phyloP scores from a whole-genome alignment of 2,113 vertebrate species.

The Grallaria varia region DNA sequence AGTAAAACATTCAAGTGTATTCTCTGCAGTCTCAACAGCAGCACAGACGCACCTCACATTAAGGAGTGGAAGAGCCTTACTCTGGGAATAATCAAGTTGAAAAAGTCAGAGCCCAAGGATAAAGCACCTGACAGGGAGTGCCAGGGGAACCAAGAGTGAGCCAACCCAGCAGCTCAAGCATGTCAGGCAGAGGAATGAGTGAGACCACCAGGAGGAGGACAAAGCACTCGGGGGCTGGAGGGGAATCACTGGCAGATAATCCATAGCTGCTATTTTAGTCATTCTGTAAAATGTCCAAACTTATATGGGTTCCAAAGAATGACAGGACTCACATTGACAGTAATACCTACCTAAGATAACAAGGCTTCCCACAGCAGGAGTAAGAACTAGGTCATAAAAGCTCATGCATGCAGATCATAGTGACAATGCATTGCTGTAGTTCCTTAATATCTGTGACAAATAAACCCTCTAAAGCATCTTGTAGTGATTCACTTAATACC shows the following conservation, averaged over 20 bases:
- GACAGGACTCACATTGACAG: neutral
- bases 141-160: neutral
- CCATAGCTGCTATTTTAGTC: neutral
- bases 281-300: neutral
- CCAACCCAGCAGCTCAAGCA: neutral
- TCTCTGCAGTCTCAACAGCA: neutral
- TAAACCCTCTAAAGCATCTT: neutral
- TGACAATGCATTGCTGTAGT: neutral
- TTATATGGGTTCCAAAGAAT: neutral
- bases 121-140: neutral
- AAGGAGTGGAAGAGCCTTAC: neutral
- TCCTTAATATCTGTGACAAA: neutral
- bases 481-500: neutral
- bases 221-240: neutral
- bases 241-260: neutral
- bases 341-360: neutral
- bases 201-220: neutral
- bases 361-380: neutral
- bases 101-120: neutral
- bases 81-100: neutral
- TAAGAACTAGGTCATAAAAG: neutral
- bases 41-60: neutral
- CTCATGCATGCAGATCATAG: neutral
- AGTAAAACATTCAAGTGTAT: neutral
- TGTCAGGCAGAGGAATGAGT: fast-evolving